phyloP scores from a whole-genome alignment of 2,797 vertebrate species.

The Lagodon rhomboides region DNA sequence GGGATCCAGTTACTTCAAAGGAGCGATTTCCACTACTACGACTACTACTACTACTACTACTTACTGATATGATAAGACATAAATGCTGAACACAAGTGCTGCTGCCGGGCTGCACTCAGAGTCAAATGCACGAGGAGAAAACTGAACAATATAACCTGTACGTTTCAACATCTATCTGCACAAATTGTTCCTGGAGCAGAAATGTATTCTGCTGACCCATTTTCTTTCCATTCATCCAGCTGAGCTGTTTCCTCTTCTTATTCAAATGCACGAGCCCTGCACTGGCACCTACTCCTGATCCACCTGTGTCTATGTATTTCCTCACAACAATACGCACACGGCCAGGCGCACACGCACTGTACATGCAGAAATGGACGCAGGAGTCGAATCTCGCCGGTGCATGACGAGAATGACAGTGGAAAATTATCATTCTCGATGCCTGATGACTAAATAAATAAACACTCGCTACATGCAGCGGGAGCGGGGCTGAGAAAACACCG shows the following conservation, averaged over 20 bases:
- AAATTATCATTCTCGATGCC: conserved; percentile 46
- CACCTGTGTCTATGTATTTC: conserved; percentile 34
- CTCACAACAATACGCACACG: conserved; percentile 6
- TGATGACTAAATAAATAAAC: conserved; percentile 66
- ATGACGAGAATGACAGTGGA: conserved; percentile 25
- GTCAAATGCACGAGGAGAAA: conserved; percentile 44
- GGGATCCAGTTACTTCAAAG: conserved; percentile 78
- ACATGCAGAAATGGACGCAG: conserved; percentile 12
- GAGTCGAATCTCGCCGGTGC: background rate
- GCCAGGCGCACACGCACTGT: background rate
- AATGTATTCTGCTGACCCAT: conserved; percentile 74
- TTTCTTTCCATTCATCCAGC: conserved; percentile 66
- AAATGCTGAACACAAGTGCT: conserved; percentile 49
- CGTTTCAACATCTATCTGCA: conserved; percentile 44
- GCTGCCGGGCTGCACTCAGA: conserved; percentile 50
- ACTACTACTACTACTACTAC: conserved; percentile 62
- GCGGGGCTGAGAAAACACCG: conserved; percentile 54
- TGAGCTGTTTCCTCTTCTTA: conserved; percentile 44
- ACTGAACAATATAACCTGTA: conserved; percentile 39
- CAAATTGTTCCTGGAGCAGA: conserved; percentile 45
- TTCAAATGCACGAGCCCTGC: conserved; percentile 48
- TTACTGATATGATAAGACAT: conserved; percentile 58
- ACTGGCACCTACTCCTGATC: conserved; percentile 19
- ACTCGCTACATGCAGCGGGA: conserved; percentile 40
- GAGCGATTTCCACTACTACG: conserved; percentile 70